These are phyloP conservation scores for Gerris lacustris DNA, from an alignment of 2,888 invertebrate species.

Conservation along the genomic window DNA sequence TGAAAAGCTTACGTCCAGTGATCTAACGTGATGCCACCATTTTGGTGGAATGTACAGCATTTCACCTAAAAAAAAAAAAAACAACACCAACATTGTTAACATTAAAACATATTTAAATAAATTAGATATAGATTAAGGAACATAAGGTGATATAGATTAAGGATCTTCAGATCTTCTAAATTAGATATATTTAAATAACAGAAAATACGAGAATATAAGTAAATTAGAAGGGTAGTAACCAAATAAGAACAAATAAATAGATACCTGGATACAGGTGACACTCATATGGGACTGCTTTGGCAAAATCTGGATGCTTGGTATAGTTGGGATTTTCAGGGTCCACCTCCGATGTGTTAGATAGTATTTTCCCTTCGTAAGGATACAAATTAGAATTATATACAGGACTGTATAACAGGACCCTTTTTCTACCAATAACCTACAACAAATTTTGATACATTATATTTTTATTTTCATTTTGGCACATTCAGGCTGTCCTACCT, in stretches of 20 bases:
- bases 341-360: slow-evolving; percentile 82
- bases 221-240: not conserved
- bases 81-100: not conserved
- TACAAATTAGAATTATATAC: slow-evolving; percentile 59
- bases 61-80: slow-evolving; percentile 48
- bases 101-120: not conserved
- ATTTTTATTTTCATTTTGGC: too few species aligned
- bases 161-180: too few species aligned
- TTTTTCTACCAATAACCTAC: slow-evolving; percentile 76
- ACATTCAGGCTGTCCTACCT: too few species aligned
- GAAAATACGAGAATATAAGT: not conserved
- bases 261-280: slow-evolving; percentile 51
- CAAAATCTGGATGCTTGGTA: slow-evolving; percentile 56
- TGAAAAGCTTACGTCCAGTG: slow-evolving; percentile 80
- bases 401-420: slow-evolving; percentile 70
- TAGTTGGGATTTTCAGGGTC: slow-evolving; percentile 70
- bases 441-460: slow-evolving; percentile 21
- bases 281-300: slow-evolving; percentile 49
- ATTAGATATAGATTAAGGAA: not conserved
- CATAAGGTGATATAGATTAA: too few species aligned
- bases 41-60: slow-evolving; percentile 87
- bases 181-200: not conserved
- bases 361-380: slow-evolving; percentile 61
- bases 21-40: slow-evolving; percentile 95
- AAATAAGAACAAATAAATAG: not conserved